These are phyloP conservation scores for Patella pellucida DNA, from an alignment of 2,888 invertebrate genomes.

Conservation along the genomic window DNA sequence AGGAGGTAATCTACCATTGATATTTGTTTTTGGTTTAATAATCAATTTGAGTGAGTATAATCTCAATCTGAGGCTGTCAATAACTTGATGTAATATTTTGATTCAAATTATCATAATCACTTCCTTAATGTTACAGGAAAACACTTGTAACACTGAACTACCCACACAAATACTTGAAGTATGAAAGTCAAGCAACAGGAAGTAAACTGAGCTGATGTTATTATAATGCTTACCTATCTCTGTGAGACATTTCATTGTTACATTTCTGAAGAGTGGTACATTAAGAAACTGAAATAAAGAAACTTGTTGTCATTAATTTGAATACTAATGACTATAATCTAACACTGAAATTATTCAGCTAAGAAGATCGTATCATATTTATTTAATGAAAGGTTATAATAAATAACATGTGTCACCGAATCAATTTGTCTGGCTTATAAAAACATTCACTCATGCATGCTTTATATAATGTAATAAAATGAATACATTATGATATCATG, in stretches of 20 bases:
- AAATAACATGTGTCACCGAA: too few species aligned
- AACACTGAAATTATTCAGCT: too few species aligned
- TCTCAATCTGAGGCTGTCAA: too few species aligned
- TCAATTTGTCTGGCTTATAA: too few species aligned
- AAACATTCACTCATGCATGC: too few species aligned
- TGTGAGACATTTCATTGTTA: constrained; percentile 96
- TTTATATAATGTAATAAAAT: too few species aligned
- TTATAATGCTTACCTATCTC: constrained; percentile 81
- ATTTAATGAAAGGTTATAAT: too few species aligned
- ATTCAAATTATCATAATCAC: neutral
- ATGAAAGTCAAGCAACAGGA: neutral
- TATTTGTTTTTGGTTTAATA: neutral
- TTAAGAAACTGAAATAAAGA: constrained; percentile 83
- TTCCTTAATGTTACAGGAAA: neutral
- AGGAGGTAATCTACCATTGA: too few species aligned
- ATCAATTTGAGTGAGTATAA: neutral
- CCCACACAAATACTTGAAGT: neutral
- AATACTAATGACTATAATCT: neutral
- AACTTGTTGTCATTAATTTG: constrained; percentile 16
- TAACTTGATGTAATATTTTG: too few species aligned
- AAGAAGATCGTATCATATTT: too few species aligned
- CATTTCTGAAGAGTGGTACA: constrained; percentile 97
- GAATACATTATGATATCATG: too few species aligned
- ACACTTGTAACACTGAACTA: too few species aligned
- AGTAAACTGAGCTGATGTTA: neutral